phyloP scores from a whole-genome alignment of 1,140 invertebrate genomes.

The Aphelenchoides avenae region DNA sequence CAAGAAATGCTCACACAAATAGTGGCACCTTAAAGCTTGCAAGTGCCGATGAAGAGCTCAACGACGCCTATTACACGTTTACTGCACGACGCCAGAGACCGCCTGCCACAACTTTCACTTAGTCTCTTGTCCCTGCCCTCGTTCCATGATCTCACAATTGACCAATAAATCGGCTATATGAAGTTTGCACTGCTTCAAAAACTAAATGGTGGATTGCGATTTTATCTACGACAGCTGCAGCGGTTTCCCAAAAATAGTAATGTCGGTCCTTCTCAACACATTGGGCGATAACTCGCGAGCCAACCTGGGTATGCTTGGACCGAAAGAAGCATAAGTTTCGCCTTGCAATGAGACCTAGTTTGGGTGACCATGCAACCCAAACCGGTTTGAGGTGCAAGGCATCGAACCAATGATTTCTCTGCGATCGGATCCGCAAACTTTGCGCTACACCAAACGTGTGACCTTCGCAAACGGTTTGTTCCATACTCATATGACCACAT shows the following conservation, averaged over 20 bases:
- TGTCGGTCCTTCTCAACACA: background rate
- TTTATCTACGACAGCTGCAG: background rate
- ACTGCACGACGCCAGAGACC: conserved; percentile 16
- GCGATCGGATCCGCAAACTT: too few relatives aligned
- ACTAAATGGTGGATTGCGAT: background rate
- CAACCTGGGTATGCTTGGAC: too few relatives aligned
- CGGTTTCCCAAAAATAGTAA: background rate
- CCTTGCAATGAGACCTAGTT: too few relatives aligned
- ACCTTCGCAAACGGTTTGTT: too few relatives aligned
- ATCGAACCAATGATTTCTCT: too few relatives aligned
- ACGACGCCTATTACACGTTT: conserved; percentile 45
- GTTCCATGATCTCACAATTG: background rate
- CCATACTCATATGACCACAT: too few relatives aligned
- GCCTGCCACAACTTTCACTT: conserved; percentile 12
- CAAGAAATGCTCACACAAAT: conserved; percentile 14
- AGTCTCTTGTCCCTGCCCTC: background rate
- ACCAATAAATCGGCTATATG: background rate
- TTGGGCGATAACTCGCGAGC: conserved; percentile 1
- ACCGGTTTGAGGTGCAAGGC: too few relatives aligned
- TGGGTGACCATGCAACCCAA: too few relatives aligned
- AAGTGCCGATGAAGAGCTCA: conserved; percentile 23
- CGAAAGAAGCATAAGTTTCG: too few relatives aligned
- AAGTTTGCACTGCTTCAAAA: background rate
- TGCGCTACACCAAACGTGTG: too few relatives aligned
- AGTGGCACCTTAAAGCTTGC: background rate